Evolutionary conservation across 2,113 vertebrate species (phyloP), one percentile per base, ranked within the genome.

Genomic region (Chlorocebus sabaeus): DNA sequence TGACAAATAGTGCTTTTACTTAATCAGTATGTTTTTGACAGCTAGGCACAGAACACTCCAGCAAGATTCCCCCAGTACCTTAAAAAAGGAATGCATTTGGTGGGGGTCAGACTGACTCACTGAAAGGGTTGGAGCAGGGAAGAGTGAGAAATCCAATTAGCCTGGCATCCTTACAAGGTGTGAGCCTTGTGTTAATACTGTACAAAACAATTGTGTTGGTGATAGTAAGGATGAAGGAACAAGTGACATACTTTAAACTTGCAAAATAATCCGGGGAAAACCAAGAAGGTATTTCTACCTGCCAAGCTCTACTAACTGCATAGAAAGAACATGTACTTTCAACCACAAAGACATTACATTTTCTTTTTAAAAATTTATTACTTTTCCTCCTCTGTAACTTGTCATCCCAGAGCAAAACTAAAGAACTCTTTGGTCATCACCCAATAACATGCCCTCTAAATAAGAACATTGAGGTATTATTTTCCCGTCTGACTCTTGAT

Each of bases 351-450:
- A 73, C 9, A 75, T 12, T 80, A 88, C 6, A 17, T 5, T 70
- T 57, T 52, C 9, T 12, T 78, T 70, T 73, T 52, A 50, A 59
- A 55, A 11, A 16, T 32, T 92, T n/a, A 68, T 85, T 32, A 45
- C 35, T n/a, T 89, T 57, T 92, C 93, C 93, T 48, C 32, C 35
- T 48, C 30, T 25, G 2, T 43, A 80, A 75, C 72, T 82, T n/a
- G 55, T 72, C 80, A 96, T 67, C 25, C 6, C 30, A 84, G 25
- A 96, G 45, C 40, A 92, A 96, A 93, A 85, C 43, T 64, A 38
- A 79, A 90, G 57, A 87, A 80, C 32, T 48, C n/a, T 64, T 48
- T 78, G 40, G 67, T 83, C 6, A 80, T 27, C 48, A 32, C 6
- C n/a, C 52, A 76, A 2, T 72, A 80, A 80, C 13, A 38, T 82